Evolutionary conservation across 2,888 invertebrate genomes (phyloP), one percentile per base, ranked within the genome.

Genomic region (Apamea monoglypha): DNA sequence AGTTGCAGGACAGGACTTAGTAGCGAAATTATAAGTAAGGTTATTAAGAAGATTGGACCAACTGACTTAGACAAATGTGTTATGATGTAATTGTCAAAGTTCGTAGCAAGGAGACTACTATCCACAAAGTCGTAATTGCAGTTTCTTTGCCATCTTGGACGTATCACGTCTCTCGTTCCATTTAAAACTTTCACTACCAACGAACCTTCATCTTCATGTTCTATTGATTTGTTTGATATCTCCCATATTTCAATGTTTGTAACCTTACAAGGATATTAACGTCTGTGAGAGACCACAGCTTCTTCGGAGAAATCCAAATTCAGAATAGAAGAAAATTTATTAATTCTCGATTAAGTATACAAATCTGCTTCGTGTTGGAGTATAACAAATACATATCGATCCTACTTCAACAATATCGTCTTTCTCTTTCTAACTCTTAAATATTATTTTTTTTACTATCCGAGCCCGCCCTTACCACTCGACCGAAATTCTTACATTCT

Each of bases 41-140:
- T 50, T 79, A 74, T 83, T 53, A 75, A n/a, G 50, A 64, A 67
- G 16, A 74, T 70, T 36, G 44, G 32, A 67, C 71, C 66, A 73
- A 74, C 40, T 32, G 44, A 64, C 66, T 67, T 29, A 36, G 44
- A 69, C 63, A 70, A 71, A 73, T 70, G 40, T 29, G 64, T 36
- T 78, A 63, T 67, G 61, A 63, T 63, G 44, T 81, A 71, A 84
- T 82, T 47, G 47, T 47, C 21, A 53, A 86, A 72, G 64, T 86
- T 82, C 21, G 25, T n/a, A 40, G 14, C 59, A 56, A 47, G 2
- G 2, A 44, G 53, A 18, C 16, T 12, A 21, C 4, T 32, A n/a
- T 56, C 6, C 5, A 32, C 7, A 4, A 53, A 44, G 21, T 50
- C 16, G 16, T 83, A 32, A 78, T 61, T 53, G 50, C n/a, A 66